Percentiles rank a stretch among this genome's conserved stretches.
These are phyloP conservation scores for Napeogenes sylphis DNA, from an alignment of 2,888 invertebrate genomes.

Conservation along the genomic window DNA sequence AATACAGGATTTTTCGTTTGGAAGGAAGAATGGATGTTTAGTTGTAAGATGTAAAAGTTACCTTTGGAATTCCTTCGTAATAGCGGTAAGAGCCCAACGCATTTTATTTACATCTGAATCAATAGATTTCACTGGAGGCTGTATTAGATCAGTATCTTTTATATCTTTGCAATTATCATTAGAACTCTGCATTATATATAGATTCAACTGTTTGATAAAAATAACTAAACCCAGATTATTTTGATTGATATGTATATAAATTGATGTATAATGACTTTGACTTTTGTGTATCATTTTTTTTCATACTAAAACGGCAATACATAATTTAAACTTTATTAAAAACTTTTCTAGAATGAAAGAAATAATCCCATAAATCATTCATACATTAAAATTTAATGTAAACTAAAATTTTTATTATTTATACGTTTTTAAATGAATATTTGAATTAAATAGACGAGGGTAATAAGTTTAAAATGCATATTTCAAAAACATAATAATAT, in stretches of 20 bases:
- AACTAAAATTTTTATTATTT: conserved; percentile 10
- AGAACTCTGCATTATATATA: not conserved
- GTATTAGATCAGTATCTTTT: not conserved
- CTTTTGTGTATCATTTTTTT: no score
- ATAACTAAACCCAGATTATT: no score
- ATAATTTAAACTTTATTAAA: no score
- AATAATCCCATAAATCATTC: no score
- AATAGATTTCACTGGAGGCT: not conserved
- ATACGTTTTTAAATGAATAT: no score
- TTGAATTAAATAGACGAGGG: no score
- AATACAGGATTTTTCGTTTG: no score
- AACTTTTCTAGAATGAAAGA: no score
- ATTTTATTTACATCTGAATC: conserved; percentile 36
- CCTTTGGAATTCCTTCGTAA: conserved; percentile 54
- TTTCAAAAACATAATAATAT: not conserved
- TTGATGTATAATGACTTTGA: no score
- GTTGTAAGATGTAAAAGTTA: conserved; percentile 22
- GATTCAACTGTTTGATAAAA: not conserved
- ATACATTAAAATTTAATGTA: no score
- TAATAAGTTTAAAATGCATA: not conserved
- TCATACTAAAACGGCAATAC: no score
- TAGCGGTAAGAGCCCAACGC: conserved; percentile 44
- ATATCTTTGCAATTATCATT: not conserved
- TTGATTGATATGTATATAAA: no score
- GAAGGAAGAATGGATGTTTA: not conserved